A percentile compares a stretch with the other conserved stretches of the same genome.
phyloP scores from a whole-genome alignment of 2,888 invertebrate species.

The Lypha dubia region DNA sequence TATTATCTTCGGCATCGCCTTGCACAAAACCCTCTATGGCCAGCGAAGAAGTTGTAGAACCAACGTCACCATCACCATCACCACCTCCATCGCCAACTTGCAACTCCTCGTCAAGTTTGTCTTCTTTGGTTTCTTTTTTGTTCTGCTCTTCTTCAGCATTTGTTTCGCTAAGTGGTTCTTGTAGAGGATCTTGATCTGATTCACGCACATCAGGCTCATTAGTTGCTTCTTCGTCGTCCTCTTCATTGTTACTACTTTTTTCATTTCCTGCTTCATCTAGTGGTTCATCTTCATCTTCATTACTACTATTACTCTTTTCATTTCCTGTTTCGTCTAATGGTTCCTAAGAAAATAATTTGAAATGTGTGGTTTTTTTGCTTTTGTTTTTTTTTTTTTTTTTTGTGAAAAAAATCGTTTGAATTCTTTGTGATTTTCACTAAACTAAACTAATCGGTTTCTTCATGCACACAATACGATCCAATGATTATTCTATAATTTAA shows the following conservation, averaged over 20 bases:
- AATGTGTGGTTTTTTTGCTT: too few species aligned
- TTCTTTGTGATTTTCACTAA: constrained; percentile 15
- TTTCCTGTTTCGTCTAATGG: constrained; percentile 27
- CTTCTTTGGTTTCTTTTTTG: constrained; percentile 31
- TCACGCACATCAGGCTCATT: background rate
- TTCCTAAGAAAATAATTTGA: constrained; percentile 69
- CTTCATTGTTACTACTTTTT: background rate
- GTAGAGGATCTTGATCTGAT: background rate
- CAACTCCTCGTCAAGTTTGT: constrained; percentile 47
- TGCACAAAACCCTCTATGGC: constrained; percentile 82
- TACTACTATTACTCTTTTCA: constrained; percentile 12
- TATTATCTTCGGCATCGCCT: constrained; percentile 83
- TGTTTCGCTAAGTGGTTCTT: background rate
- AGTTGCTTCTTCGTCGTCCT: constrained; percentile 14
- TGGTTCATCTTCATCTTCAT: constrained; percentile 16
- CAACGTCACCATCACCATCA: too few species aligned
- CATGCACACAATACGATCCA: constrained; percentile 39
- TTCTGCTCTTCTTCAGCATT: constrained; percentile 12
- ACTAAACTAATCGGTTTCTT: constrained; percentile 3
- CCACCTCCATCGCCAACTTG: constrained; percentile 73
- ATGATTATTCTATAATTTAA: too few species aligned
- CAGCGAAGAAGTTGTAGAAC: constrained; percentile 81
- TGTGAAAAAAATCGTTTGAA: constrained; percentile 42
- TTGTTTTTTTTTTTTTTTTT: constrained; percentile 28
- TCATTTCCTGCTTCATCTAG: background rate